Percentiles rank a stretch among this genome's conserved stretches.
These are phyloP conservation scores for Polypterus senegalus DNA, from an alignment of 2,113 vertebrate genomes.

Conservation along the genomic window DNA sequence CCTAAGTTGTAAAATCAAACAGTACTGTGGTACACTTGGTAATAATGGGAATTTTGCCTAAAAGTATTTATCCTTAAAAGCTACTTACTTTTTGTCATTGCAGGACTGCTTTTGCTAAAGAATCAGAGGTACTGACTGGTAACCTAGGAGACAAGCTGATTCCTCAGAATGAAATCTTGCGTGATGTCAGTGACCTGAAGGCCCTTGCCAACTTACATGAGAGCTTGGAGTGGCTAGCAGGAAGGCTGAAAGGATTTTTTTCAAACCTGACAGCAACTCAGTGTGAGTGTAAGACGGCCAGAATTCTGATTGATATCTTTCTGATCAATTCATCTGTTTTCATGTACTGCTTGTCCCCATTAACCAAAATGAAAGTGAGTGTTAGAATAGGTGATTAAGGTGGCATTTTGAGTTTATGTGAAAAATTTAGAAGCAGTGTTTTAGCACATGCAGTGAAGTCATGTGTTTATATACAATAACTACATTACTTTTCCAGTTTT, in stretches of 20 bases:
- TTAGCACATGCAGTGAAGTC: too few relatives aligned
- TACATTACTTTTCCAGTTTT: too few relatives aligned
- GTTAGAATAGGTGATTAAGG: too few relatives aligned
- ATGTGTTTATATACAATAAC: too few relatives aligned
- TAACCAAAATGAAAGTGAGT: too few relatives aligned
- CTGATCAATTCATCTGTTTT: too few relatives aligned
- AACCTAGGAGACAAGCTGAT: constrained; percentile 95
- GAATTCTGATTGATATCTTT: too few relatives aligned
- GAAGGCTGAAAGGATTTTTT: constrained; percentile 68
- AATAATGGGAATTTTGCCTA: not conserved
- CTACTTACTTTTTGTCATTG: not conserved
- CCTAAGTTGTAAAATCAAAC: too few relatives aligned
- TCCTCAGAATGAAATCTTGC: constrained; percentile 83
- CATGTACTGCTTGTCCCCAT: too few relatives aligned
- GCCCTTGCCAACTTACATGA: constrained; percentile 93
- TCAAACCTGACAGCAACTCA: constrained; percentile 58
- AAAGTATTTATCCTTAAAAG: not conserved
- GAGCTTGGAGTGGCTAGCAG: constrained; percentile 91
- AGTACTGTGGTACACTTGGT: too few relatives aligned
- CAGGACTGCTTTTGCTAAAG: constrained; percentile 89
- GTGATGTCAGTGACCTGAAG: constrained; percentile 90
- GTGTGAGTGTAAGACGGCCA: constrained; percentile 51
- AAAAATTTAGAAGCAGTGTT: too few relatives aligned
- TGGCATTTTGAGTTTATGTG: too few relatives aligned
- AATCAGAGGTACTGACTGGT: constrained; percentile 90